Evolutionary conservation across 2,888 invertebrate genomes (phyloP).

Genomic region (Ennomos fuscantarius): DNA sequence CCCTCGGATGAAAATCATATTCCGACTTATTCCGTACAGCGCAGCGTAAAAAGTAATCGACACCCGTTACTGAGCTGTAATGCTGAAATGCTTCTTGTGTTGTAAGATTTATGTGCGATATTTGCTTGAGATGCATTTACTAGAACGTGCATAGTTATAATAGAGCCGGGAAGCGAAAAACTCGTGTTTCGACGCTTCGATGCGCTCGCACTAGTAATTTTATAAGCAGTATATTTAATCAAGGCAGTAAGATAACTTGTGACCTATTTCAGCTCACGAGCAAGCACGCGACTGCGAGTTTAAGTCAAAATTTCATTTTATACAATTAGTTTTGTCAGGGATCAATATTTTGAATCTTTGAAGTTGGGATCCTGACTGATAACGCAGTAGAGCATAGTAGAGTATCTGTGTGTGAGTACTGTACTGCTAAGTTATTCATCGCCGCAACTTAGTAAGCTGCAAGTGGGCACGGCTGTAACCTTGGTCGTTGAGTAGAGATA

Average conservation of each 20-base stretch:
- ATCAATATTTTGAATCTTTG: too few species aligned
- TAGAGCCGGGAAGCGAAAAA: constrained; percentile 53
- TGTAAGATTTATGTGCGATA: constrained; percentile 43
- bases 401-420: too few species aligned
- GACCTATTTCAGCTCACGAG: constrained; percentile 14
- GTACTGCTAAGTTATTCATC: constrained; percentile 36
- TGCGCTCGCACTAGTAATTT: constrained; percentile 47
- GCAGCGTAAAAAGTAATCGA: constrained; percentile 65
- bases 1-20: constrained; percentile 69
- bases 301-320: constrained; percentile 2
- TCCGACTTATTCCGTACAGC: constrained; percentile 63
- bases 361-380: constrained; percentile 3
- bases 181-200: constrained; percentile 53
- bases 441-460: constrained; percentile 29
- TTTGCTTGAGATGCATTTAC: constrained; percentile 23
- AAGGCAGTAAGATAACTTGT: constrained; percentile 21
- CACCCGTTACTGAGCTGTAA: constrained; percentile 39
- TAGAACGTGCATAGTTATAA: constrained; percentile 45
- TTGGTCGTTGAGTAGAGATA: constrained; percentile 19
- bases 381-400: background rate
- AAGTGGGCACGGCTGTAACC: constrained; percentile 20
- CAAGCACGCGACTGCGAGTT: constrained; percentile 8
- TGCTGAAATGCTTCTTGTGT: constrained; percentile 38
- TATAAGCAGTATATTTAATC: constrained; percentile 23
- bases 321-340: too few species aligned